Base-by-base conservation (phyloP, 1,140 invertebrate genomes). In the Euglossa dilemma region DNA sequence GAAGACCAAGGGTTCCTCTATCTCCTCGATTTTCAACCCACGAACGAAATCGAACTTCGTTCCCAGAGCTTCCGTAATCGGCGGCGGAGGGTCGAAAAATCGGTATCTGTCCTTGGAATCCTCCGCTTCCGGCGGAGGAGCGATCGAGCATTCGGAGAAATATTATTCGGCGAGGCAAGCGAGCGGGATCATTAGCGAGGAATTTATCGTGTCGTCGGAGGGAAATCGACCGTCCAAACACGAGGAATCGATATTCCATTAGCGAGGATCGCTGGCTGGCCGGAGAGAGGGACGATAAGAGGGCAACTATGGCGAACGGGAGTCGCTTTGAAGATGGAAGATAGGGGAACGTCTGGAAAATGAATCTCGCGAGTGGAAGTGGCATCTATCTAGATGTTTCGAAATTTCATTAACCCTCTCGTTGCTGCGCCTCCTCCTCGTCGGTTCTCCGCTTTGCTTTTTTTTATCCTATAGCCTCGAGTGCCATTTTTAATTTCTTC, bases 231-330 rank as follows among this genome's bases (percentile, higher is more conserved):
- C 54, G 50, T 54, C 50, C 47, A 45, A 66, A 75, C 52, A n/a
- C 18, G 71, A 9, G 23, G 72, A 81, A 81, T 81, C 80, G 80
- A 81, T 81, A 81, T 81, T 81, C 80, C 73, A 81, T 81, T 81
- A 81, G 50, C 6, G n/a, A 36, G 61, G 25, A 45, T 72, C 56
- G 56, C 43, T 52, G 45, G 45, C 12, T 59, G 3, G 71, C 52
- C 66, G 43, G 20, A 23, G 43, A 43, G 20, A 50, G 2, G 28
- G 47, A 6, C 70, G 70, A 80, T 80, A 80, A 74, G 70, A 28
- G 71, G 9, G 12, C 18, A 70, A 70, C 69, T 52, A 52, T 70
- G 50, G 45, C 67, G 45, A 11, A 47, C 79, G 59, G 36, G 16
- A n/a, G 47, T 43, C n/a, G 47, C 57, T 73, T 80, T 70, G 23